Base-by-base conservation (phyloP, 2,888 invertebrate genomes). In the Hetaerina titia region DNA sequence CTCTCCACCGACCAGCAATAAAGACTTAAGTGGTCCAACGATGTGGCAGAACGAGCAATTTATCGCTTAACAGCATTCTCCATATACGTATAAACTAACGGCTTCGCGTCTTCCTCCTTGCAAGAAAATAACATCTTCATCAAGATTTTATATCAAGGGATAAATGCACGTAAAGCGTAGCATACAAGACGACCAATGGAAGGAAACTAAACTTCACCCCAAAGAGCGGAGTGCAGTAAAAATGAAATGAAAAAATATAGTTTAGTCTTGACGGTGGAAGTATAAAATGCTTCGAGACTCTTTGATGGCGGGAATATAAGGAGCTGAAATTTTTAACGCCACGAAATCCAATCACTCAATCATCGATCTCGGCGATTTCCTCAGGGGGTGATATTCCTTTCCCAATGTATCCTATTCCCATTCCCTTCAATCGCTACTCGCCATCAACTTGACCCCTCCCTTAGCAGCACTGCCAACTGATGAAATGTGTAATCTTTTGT, bases 1-100 rank as follows among this genome's bases (percentile, higher is more conserved):
- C 74, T 57, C 88, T 9, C 88, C 22, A 19, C 9, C 13, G 25
- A 31, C 31, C 25, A 31, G 81, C 92, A 74, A 74, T 92, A 64
- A 92, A 92, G 69, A 74, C 57, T 45, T 45, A 92, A 92, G 92
- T 92, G 92, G 69, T 13, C 25, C 92, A 92, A 57, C 92, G 92
- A 92, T 69, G 81, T 5, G 81, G 25, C 13, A 31, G 31, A 81
- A n/a, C 13, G 25, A 5, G 81, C 81, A 81, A 81, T 81, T 81
- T 81, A 81, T 81, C 81, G 31, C 81, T 22, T 81, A 81, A 81
- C 31, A 31, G 25, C 81, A 13, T 15, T 0, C 13, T 13, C 31
- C 45, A 45, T 11, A 25, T 11, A 13, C 81, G 81, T 81, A 31
- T 45, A 81, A 81, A 81, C 11, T 13, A 31, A 81, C 25, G 81